Percentiles rank a stretch among this genome's conserved stretches.
phyloP scores from a whole-genome alignment of 2,797 vertebrate genomes.

The Craterocephalus amniculus region DNA sequence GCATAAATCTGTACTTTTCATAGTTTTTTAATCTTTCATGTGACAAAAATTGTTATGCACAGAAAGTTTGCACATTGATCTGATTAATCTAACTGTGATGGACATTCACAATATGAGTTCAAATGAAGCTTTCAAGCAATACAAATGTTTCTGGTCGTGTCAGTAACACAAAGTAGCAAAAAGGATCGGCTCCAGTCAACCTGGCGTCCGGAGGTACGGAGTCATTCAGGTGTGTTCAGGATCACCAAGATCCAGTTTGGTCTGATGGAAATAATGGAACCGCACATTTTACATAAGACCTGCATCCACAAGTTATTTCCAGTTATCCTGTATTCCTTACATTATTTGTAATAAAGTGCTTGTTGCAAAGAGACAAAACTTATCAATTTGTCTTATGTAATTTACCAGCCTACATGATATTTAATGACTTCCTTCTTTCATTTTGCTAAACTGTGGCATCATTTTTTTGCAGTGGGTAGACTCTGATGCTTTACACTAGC shows the following conservation, averaged over 20 bases:
- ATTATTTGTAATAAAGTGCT: not conserved
- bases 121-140: too few relatives aligned
- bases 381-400: not conserved
- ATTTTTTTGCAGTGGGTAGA: constrained; percentile 24
- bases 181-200: not conserved
- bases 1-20: too few relatives aligned
- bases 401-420: not conserved
- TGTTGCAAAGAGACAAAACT: too few relatives aligned
- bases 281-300: not conserved
- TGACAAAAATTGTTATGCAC: too few relatives aligned
- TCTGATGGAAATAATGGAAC: not conserved
- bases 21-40: too few relatives aligned
- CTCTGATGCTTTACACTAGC: constrained; percentile 36
- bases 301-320: not conserved
- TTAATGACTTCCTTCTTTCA: too few relatives aligned
- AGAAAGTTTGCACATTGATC: not conserved
- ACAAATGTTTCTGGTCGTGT: not conserved
- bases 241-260: not conserved
- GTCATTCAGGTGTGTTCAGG: not conserved
- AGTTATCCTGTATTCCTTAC: not conserved
- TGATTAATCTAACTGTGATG: not conserved
- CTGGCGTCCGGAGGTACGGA: not conserved
- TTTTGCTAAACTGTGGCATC: too few relatives aligned
- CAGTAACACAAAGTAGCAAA: not conserved
- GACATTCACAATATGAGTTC: not conserved